Percentiles rank a stretch among this genome's conserved stretches.
Conservation (phyloP, 2,888 invertebrate genomes). For the Lycocerus yunnanus region DNA sequence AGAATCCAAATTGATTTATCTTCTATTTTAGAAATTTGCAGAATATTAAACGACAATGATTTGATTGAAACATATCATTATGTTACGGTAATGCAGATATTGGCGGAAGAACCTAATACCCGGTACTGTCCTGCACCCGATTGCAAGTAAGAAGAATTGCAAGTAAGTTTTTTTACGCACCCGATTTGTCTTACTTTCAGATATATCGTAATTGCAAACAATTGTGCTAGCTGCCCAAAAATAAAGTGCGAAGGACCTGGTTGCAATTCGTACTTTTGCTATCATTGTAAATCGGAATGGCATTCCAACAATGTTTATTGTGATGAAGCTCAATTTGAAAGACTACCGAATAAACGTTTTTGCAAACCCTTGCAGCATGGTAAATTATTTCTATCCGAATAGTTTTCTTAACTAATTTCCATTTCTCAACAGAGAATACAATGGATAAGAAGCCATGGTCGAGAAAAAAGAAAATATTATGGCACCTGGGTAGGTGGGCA, state of each 20-base stretch:
- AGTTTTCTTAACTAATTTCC: too few species aligned
- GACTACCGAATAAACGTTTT: too few species aligned
- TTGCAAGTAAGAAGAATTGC: slow-evolving; percentile 69
- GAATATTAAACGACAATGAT: slow-evolving; percentile 71
- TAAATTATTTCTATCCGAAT: too few species aligned
- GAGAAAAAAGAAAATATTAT: too few species aligned
- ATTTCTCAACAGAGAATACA: too few species aligned
- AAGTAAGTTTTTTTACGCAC: too few species aligned
- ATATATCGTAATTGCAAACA: slow-evolving; percentile 93
- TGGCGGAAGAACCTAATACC: slow-evolving; percentile 93
- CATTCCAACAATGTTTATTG: slow-evolving; percentile 95
- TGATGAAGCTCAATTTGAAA: too few species aligned
- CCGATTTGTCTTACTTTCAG: slow-evolving; percentile 55
- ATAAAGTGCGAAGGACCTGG: slow-evolving; percentile 89
- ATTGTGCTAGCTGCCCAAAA: slow-evolving; percentile 96
- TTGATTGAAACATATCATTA: slow-evolving; percentile 92
- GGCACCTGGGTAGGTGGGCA: too few species aligned
- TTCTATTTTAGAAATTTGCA: slow-evolving; percentile 67
- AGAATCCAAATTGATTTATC: not conserved
- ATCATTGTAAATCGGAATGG: slow-evolving; percentile 98
- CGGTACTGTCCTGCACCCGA: slow-evolving; percentile 98
- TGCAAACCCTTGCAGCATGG: too few species aligned
- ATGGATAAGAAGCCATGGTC: too few species aligned
- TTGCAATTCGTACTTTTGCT: slow-evolving; percentile 96
- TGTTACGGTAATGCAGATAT: slow-evolving; percentile 89